A percentile compares a stretch with the other conserved stretches of the same genome.
These are phyloP conservation scores for Tangara arthus DNA, from an alignment of 2,797 vertebrate species.

Conservation along the genomic window DNA sequence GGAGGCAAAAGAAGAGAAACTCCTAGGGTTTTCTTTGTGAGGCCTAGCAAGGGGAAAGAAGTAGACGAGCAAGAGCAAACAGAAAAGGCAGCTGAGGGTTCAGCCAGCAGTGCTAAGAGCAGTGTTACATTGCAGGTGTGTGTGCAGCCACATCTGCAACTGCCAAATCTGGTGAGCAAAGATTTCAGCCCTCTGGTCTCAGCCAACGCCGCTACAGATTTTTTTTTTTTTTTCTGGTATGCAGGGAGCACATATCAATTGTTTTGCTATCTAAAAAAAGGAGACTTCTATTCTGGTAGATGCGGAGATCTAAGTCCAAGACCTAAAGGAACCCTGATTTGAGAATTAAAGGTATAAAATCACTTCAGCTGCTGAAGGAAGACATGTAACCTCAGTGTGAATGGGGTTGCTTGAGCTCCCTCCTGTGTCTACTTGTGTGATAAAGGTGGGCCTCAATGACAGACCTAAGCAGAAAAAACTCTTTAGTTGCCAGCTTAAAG, in stretches of 20 bases:
- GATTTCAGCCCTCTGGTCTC: background rate
- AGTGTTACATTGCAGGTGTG: background rate
- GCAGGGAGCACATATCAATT: background rate
- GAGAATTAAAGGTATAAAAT: background rate
- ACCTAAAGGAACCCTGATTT: background rate
- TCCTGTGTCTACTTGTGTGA: constrained; percentile 60
- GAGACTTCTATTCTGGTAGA: background rate
- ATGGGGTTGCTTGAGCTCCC: constrained; percentile 65
- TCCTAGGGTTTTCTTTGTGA: background rate
- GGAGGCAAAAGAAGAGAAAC: background rate
- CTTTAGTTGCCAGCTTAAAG: background rate
- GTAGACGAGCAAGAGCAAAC: background rate
- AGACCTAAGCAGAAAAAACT: background rate
- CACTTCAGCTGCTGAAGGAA: background rate
- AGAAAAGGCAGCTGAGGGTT: background rate
- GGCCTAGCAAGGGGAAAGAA: background rate
- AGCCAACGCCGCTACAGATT: background rate
- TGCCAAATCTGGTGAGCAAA: background rate
- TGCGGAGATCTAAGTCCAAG: background rate
- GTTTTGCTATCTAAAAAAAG: background rate
- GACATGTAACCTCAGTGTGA: background rate
- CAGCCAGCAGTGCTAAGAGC: background rate
- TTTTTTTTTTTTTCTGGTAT: background rate
- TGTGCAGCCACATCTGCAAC: background rate
- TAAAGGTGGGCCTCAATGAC: constrained; percentile 13